These are phyloP conservation scores for Leptonema lineaticorne DNA, from an alignment of 1,140 invertebrate genomes.

Conservation along the genomic window DNA sequence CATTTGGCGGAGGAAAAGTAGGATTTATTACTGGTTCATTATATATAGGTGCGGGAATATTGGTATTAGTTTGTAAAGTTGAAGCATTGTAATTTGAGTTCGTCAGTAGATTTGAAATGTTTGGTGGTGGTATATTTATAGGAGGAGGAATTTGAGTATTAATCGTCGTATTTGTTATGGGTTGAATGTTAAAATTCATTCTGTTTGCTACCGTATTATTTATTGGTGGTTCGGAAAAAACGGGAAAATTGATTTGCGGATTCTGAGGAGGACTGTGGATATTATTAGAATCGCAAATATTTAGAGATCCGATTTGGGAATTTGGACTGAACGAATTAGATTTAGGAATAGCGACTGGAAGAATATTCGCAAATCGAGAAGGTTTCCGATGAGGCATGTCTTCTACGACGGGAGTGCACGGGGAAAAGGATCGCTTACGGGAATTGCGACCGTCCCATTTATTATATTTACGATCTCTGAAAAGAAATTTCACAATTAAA, in stretches of 20 bases:
- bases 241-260: not conserved
- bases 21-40: not conserved
- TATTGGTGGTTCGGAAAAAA: not conserved
- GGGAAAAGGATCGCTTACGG: conserved; percentile 24
- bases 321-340: not conserved
- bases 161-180: not conserved
- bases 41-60: not conserved
- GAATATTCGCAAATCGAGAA: conserved; percentile 11
- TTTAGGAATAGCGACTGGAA: not conserved
- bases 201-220: not conserved
- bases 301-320: not conserved
- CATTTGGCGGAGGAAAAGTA: not conserved
- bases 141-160: conserved; percentile 1
- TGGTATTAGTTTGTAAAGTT: not conserved
- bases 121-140: not conserved
- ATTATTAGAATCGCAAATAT: not conserved
- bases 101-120: not conserved
- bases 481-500: conserved; percentile 22
- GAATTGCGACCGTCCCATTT: conserved; percentile 32
- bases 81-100: not conserved
- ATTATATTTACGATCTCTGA: conserved; percentile 31
- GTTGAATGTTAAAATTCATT: not conserved
- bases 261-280: not conserved
- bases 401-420: conserved; percentile 34
- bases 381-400: conserved; percentile 27